Percentiles rank a stretch among this genome's conserved stretches.
Conservation (phyloP, 1,140 invertebrate genomes). For the Papilio xuthus region DNA sequence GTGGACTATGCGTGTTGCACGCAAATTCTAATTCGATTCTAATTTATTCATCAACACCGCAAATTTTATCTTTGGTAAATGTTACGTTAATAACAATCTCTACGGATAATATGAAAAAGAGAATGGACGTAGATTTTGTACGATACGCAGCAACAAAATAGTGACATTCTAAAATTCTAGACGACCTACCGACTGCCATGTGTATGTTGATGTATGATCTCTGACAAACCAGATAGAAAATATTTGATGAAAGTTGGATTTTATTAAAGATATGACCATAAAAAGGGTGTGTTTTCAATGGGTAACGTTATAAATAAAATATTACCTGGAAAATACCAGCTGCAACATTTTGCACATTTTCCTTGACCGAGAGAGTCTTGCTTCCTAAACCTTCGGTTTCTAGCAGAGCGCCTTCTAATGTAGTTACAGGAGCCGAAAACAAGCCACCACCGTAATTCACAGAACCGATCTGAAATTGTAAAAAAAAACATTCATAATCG, state of each 20-base stretch:
- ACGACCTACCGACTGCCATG: no score
- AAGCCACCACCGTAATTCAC: constrained; percentile 48
- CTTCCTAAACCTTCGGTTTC: constrained; percentile 70
- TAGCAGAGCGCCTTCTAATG: constrained; percentile 57
- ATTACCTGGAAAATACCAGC: constrained; percentile 75
- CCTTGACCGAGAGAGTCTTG: constrained; percentile 70
- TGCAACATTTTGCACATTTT: constrained; percentile 73
- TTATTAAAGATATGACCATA: background rate
- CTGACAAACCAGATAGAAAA: no score
- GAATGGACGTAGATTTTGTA: no score
- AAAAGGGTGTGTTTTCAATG: no score
- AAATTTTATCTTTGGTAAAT: background rate
- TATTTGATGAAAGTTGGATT: no score
- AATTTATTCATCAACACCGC: background rate
- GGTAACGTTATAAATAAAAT: constrained; percentile 28
- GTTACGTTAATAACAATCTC: no score
- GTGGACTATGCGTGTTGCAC: background rate
- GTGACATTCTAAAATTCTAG: no score
- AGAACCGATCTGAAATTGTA: constrained; percentile 47
- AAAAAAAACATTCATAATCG: background rate
- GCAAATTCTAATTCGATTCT: background rate
- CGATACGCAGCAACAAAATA: no score
- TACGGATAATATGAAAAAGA: no score
- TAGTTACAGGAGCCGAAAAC: constrained; percentile 56
- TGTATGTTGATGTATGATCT: no score